These are phyloP conservation scores for Labeo rohita DNA, from an alignment of 2,113 vertebrate species.

Conservation along the genomic window DNA sequence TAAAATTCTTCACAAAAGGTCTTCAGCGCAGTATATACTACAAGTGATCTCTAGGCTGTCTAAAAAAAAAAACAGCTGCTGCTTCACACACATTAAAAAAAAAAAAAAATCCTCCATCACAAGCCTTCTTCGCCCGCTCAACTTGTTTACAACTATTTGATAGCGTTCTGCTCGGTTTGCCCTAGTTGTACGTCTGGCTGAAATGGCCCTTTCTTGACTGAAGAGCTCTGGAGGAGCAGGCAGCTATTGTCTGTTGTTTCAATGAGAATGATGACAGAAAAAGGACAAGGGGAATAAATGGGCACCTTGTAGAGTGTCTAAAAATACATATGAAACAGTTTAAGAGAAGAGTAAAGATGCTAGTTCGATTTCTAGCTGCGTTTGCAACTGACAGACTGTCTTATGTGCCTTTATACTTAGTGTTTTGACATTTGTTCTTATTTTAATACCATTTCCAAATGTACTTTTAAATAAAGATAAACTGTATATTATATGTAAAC, in stretches of 20 bases:
- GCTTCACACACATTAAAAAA: not conserved
- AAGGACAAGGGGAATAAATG: slow-evolving; percentile 18
- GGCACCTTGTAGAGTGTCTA: slow-evolving; percentile 48
- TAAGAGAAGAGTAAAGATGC: not conserved
- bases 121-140: slow-evolving; percentile 21
- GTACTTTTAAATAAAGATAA: not conserved
- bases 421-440: not conserved
- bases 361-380: not conserved
- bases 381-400: not conserved
- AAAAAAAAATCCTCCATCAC: slow-evolving; percentile 33
- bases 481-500: not conserved
- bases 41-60: slow-evolving; percentile 15
- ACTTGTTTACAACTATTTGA: slow-evolving; percentile 43
- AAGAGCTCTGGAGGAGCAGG: not conserved
- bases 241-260: slow-evolving; percentile 39
- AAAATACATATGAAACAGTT: slow-evolving; percentile 37
- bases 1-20: slow-evolving; percentile 23
- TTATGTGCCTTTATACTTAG: not conserved
- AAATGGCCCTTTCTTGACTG: slow-evolving; percentile 24
- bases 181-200: slow-evolving; percentile 22
- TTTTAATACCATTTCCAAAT: not conserved
- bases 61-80: slow-evolving; percentile 36
- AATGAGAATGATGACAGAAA: slow-evolving; percentile 12
- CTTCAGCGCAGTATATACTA: slow-evolving; percentile 30
- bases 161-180: slow-evolving; percentile 15